phyloP scores from a whole-genome alignment of 2,113 vertebrate genomes.

The Tachuris rubrigastra region DNA sequence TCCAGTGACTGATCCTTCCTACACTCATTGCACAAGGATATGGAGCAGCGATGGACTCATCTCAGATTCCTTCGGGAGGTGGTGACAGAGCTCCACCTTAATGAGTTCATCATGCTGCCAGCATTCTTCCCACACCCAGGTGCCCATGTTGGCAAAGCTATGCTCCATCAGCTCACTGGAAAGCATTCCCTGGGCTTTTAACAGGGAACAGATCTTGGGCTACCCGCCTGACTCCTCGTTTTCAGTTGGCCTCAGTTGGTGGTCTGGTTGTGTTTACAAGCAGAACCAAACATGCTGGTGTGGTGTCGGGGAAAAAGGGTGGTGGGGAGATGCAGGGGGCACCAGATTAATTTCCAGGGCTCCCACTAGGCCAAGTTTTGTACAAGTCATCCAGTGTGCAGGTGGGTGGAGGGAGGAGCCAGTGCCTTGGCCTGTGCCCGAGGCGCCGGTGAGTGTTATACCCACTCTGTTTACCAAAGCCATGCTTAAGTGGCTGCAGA shows the following conservation, averaged over 20 bases:
- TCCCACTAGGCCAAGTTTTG: not conserved
- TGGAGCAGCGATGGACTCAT: not conserved
- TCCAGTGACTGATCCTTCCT: constrained; percentile 61
- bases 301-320: not conserved
- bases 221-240: not conserved
- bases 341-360: not conserved
- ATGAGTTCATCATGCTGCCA: constrained; percentile 61
- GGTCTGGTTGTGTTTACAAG: not conserved
- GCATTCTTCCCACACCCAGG: constrained; percentile 60
- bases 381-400: not conserved
- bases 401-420: constrained; percentile 52
- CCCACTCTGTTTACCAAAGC: constrained; percentile 46
- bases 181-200: not conserved
- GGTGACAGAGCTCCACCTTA: constrained; percentile 69
- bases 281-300: not conserved
- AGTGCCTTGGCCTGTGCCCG: not conserved
- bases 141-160: constrained; percentile 33
- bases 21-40: constrained; percentile 46
- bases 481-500: not conserved
- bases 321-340: not conserved
- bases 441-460: constrained; percentile 30
- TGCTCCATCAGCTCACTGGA: not conserved
- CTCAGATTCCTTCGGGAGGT: constrained; percentile 65
- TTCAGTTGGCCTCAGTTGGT: not conserved
- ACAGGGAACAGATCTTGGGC: not conserved